Evolutionary conservation across 2,888 invertebrate genomes (phyloP).

Genomic region (Xanthostigma xanthostigma): DNA sequence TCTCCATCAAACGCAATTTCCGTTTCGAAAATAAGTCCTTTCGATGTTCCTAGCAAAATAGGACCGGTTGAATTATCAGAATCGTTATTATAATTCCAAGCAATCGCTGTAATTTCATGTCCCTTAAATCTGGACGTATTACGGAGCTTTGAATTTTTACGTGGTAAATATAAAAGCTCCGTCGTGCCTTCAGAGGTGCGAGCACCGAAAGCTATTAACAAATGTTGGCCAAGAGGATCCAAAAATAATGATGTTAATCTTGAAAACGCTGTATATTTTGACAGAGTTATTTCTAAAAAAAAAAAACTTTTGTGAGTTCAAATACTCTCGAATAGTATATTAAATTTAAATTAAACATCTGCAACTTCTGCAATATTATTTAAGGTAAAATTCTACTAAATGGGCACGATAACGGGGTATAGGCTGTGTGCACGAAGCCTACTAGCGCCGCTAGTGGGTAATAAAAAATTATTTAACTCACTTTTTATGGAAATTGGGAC

Average conservation of each 20-base stretch:
- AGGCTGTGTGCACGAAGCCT: too few relatives aligned
- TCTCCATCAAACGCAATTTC: slow-evolving; percentile 73
- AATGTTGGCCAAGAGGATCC: slow-evolving; percentile 76
- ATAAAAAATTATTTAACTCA: too few relatives aligned
- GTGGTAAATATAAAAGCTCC: slow-evolving; percentile 68
- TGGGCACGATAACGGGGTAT: too few relatives aligned
- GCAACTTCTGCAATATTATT: not conserved
- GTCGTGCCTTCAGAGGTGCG: slow-evolving; percentile 39
- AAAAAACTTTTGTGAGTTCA: slow-evolving; percentile 3
- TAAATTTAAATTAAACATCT: slow-evolving; percentile 2
- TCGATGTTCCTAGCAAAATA: slow-evolving; percentile 77
- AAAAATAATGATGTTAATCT: slow-evolving; percentile 56
- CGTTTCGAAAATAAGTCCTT: slow-evolving; percentile 80
- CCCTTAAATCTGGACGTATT: slow-evolving; percentile 47
- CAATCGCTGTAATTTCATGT: slow-evolving; percentile 81
- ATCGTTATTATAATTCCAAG: slow-evolving; percentile 67
- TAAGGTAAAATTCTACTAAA: too few relatives aligned
- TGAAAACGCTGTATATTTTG: slow-evolving; percentile 44
- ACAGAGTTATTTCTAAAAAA: slow-evolving; percentile 54
- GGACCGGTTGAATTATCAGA: slow-evolving; percentile 60
- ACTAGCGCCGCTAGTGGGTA: too few relatives aligned
- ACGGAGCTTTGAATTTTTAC: slow-evolving; percentile 60
- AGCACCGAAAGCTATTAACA: slow-evolving; percentile 58
- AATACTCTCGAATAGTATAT: slow-evolving; percentile 1
- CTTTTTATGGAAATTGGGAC: too few relatives aligned